Conservation (phyloP, 2,797 vertebrate species). For the Carduelis carduelis region DNA sequence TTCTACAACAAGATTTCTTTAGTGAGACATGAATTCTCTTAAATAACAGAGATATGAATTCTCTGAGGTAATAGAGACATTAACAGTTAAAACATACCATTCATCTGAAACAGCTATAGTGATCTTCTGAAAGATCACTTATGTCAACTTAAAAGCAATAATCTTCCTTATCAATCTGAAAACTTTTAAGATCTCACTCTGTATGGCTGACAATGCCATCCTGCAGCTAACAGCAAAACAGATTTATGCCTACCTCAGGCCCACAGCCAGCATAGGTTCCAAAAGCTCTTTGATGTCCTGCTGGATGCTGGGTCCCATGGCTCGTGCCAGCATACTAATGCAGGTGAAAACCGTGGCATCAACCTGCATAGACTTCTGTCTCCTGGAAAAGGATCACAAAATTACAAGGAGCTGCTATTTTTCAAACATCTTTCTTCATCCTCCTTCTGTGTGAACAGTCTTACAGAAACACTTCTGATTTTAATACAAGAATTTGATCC, state of each 20-base stretch:
- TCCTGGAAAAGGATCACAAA: constrained; percentile 73
- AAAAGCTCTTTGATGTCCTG: constrained; percentile 98
- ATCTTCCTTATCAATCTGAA: not conserved
- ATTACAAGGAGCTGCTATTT: not conserved
- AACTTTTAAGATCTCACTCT: not conserved
- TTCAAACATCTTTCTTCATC: not conserved
- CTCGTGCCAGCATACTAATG: constrained; percentile 96
- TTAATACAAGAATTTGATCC: not conserved
- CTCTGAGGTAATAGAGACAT: not conserved
- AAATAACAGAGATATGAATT: not conserved
- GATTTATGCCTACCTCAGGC: constrained; percentile 84
- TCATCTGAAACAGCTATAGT: not conserved
- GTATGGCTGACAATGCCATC: not conserved
- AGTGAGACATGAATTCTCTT: not conserved
- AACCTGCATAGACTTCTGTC: constrained; percentile 96
- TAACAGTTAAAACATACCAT: not conserved
- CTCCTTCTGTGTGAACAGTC: not conserved
- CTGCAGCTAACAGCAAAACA: not conserved
- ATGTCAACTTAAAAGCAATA: not conserved
- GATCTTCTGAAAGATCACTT: not conserved
- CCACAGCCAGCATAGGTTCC: constrained; percentile 97
- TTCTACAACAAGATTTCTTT: not conserved
- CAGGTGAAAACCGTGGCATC: constrained; percentile 98
- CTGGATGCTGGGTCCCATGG: constrained; percentile 95
- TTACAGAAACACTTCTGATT: not conserved